Base-by-base conservation (phyloP, 30 jellyfish, hydroid and myxozoan species). In the Turritopsis rubra region DNA sequence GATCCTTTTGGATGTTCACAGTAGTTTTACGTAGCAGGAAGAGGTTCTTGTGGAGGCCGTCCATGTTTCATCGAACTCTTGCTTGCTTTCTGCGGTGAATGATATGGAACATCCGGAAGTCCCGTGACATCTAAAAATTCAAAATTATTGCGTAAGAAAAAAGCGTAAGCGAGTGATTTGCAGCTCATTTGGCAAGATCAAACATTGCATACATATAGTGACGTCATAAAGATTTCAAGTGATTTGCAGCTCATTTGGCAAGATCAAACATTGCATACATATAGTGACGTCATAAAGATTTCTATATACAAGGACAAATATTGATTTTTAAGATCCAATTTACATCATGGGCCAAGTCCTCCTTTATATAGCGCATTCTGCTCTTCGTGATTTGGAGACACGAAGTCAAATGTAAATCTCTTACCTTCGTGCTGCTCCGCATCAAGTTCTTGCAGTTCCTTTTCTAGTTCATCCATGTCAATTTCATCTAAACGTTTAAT, bases 401-500 rank as follows among this genome's bases (percentile, higher is more conserved):
- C n/a, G n/a, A n/a, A n/a, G n/a, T n/a, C n/a, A n/a, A n/a, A n/a
- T n/a, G n/a, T n/a, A n/a, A n/a, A n/a, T n/a, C n/a, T n/a, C n/a
- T 41, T 41, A 41, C 60, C 60, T 41, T 41, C 60, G 60, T 41
- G 60, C 13, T 41, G 60, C 60, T 74, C 95, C 1, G 31, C 53
- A 68, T 79, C 54, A 8, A 86, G 86, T n/a, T 86, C 89, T 1
- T 84, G 72, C 29, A 86, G 76, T 66, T 86, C 95, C 23, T 81
- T 60, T 52, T 86, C 95, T 27, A 86, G 53, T 53, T 86, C 89
- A n/a, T 81, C 86, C 52, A 86, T 30, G 28, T 86, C 95, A 72
- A 75, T 74, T 16, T 80, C 95, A 29, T 80, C 93, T 20, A 66
- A 84, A n/a, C 60, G 71, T 16, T 85, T 87, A 13, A 41, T 41